A percentile compares a stretch with the other conserved stretches of the same genome.
Conservation (phyloP, 2,113 vertebrate species). For the Panthera tigris region DNA sequence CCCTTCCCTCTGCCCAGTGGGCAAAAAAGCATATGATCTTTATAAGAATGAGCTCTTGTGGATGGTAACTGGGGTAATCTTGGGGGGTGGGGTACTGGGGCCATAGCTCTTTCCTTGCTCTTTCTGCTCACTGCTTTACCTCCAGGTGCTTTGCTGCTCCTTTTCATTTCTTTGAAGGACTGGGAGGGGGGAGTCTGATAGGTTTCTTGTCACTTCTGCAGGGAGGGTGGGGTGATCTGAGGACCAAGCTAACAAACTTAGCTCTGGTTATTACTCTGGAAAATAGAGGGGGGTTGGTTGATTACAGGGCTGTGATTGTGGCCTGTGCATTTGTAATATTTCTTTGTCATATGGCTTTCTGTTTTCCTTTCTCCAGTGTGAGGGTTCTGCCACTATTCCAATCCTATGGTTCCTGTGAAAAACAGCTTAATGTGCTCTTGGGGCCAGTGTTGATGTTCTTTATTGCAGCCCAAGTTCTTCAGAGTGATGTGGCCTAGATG, state of each 20-base stretch:
- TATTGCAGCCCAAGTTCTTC: neutral
- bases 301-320: slow-evolving; percentile 15
- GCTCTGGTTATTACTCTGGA: slow-evolving; percentile 10
- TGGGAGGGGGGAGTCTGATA: neutral
- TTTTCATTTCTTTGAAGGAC: slow-evolving; percentile 38
- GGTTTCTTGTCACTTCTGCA: slow-evolving; percentile 15
- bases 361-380: slow-evolving; percentile 3
- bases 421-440: neutral
- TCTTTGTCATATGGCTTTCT: slow-evolving; percentile 62
- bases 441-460: slow-evolving; percentile 13
- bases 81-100: neutral
- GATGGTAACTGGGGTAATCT: neutral
- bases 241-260: neutral
- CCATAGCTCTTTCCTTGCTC: neutral
- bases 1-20: neutral
- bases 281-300: slow-evolving; percentile 27
- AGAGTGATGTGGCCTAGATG: neutral
- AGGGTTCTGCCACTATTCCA: slow-evolving; percentile 41
- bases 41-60: neutral
- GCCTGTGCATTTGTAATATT: slow-evolving; percentile 43
- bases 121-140: slow-evolving; percentile 57
- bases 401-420: neutral
- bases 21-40: slow-evolving; percentile 6
- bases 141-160: slow-evolving; percentile 59
- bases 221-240: slow-evolving; percentile 21